Evolutionary conservation across 64 coral and sea anemone species (phyloP), one percentile per base, ranked within the genome.

Genomic region (Montipora efflorescens): DNA sequence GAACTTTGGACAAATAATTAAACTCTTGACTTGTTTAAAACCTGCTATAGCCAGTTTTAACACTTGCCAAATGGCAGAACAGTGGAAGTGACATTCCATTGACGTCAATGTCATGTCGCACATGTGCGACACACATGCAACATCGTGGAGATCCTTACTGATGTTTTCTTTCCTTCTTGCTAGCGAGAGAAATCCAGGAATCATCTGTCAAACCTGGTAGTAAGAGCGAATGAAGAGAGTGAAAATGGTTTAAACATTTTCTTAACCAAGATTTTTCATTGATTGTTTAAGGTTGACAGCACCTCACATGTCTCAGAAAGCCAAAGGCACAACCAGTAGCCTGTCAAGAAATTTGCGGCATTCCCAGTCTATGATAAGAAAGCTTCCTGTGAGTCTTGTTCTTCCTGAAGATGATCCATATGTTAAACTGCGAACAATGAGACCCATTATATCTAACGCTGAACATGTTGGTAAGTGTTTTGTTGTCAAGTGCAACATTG

Each of bases 301-400:
- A 21, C 8, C 9, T 47, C n/a, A 72, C 18, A 18, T 71, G 16
- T 71, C 82, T 19, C 67, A 72, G 47, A 86, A 45, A 49, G 18
- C 50, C 7, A 86, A 72, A 71, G 45, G 62, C 19, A 7, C 46
- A 2, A 10, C 9, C 8, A 71, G 45, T 23, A 36, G 46, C 9
- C 9, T 86, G 0, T 22, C 23, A n/a, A 57, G 76, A 76, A 73
- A 73, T 7, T 14, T 93, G 15, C 76, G 84, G 68, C 51, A 93
- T 74, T 79, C 83, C 46, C 92, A 93, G 23, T 93, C 92, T 18
- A 78, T 93, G 75, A 93, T 64, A 83, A 87, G 83, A 62, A 77
- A 78, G 6, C 59, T 25, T 51, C 21, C 47, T 18, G 21, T 51
- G 14, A 16, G 13, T 18, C 0, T 5, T 79, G 12, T 18, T 66